Percentiles rank a stretch among this genome's conserved stretches.
Evolutionary conservation across 2,888 invertebrate genomes (phyloP).

Genomic region (Scrobipalpa atriplicella): DNA sequence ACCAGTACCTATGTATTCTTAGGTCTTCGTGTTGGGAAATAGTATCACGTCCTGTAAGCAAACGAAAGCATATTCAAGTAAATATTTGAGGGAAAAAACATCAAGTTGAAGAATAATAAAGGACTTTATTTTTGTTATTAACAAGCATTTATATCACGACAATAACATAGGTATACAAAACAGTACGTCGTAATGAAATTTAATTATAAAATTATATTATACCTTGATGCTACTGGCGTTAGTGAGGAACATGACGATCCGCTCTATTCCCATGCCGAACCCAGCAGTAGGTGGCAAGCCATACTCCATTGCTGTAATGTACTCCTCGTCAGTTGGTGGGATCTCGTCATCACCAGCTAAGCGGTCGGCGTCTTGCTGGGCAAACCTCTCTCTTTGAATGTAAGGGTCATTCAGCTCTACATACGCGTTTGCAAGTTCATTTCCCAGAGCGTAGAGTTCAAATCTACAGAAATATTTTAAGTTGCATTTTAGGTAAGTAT

Average conservation of each 20-base stretch:
- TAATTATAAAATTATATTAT: too few species aligned
- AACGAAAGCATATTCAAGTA: background rate
- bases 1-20: background rate
- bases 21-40: background rate
- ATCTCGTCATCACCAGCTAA: conserved; percentile 16
- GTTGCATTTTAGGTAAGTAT: too few species aligned
- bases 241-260: conserved; percentile 7
- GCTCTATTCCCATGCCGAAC: conserved; percentile 67
- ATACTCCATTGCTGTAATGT: conserved; percentile 95
- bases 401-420: conserved; percentile 9
- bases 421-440: conserved; percentile 2
- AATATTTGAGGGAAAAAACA: background rate
- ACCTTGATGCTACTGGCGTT: conserved; percentile 20
- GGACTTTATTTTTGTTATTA: too few species aligned
- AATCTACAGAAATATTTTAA: conserved; percentile 1
- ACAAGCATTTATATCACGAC: too few species aligned
- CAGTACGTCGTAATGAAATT: too few species aligned
- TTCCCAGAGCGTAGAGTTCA: background rate
- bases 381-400: background rate
- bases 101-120: too few species aligned
- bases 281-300: conserved; percentile 98
- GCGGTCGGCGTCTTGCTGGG: background rate
- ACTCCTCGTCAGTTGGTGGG: conserved; percentile 95
- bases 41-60: conserved; percentile 14
- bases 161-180: too few species aligned